These are phyloP conservation scores for Chironomus striatipennis DNA, from an alignment of 1,140 invertebrate species.

Conservation along the genomic window DNA sequence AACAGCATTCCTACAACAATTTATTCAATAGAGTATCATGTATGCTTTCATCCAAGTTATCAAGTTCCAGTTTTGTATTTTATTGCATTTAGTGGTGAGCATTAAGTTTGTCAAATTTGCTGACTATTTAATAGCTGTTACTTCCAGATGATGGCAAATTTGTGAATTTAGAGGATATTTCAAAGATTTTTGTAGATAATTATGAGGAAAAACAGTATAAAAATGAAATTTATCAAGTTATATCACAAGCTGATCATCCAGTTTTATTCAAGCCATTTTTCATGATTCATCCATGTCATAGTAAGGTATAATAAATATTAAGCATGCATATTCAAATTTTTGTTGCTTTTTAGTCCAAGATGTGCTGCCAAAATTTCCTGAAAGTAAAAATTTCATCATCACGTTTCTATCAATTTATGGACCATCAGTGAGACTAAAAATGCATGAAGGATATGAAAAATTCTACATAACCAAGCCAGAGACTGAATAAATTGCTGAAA, in stretches of 20 bases:
- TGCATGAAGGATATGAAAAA: not conserved
- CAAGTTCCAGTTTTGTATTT: not conserved
- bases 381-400: not conserved
- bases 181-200: not conserved
- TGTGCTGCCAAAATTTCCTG: not conserved
- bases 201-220: not conserved
- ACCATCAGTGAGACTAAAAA: not conserved
- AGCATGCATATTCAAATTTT: not conserved
- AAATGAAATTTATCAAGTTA: not conserved
- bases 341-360: not conserved
- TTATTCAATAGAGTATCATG: not conserved
- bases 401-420: not conserved
- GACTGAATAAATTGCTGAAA: too few species aligned
- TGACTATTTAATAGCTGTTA: too few species aligned
- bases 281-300: constrained; percentile 11
- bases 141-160: not conserved
- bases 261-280: not conserved
- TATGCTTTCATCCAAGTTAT: not conserved
- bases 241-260: constrained; percentile 2
- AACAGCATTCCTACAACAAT: not conserved
- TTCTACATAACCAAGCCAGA: too few species aligned
- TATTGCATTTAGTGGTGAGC: not conserved
- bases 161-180: not conserved
- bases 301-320: not conserved
- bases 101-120: too few species aligned